A percentile compares a stretch with the other conserved stretches of the same genome.
These are phyloP conservation scores for Melanotaenia duboulayi DNA, from an alignment of 2,113 vertebrate species.

Conservation along the genomic window DNA sequence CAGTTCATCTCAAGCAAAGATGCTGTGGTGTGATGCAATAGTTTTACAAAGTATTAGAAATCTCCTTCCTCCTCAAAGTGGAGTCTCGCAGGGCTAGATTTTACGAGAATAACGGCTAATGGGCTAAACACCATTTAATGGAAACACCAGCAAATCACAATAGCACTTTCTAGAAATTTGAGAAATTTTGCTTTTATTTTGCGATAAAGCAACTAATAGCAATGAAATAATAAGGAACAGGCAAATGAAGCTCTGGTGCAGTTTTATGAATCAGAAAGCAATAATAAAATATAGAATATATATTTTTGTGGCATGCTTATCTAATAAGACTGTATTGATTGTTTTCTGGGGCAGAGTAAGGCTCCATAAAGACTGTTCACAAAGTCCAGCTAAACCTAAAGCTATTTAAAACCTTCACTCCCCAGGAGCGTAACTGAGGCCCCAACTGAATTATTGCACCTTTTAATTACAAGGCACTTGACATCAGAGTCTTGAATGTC, in stretches of 20 bases:
- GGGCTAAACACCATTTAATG: no score
- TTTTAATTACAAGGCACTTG: constrained; percentile 90
- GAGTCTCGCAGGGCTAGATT: no score
- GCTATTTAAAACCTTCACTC: constrained; percentile 76
- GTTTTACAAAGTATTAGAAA: no score
- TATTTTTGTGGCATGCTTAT: constrained; percentile 12
- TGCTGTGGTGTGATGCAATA: no score
- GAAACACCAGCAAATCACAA: no score
- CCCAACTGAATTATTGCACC: constrained; percentile 90
- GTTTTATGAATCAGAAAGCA: not conserved
- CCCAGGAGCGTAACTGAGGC: constrained; percentile 84
- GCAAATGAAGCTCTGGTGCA: not conserved
- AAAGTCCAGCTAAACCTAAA: constrained; percentile 42
- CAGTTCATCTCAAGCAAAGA: no score
- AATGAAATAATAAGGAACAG: no score
- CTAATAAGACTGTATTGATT: constrained; percentile 43
- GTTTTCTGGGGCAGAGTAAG: constrained; percentile 20
- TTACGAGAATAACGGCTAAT: no score
- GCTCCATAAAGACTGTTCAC: constrained; percentile 42
- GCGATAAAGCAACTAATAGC: no score
- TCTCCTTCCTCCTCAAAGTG: no score
- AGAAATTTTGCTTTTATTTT: no score
- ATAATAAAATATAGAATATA: constrained; percentile 33
- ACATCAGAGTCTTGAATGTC: constrained; percentile 89
- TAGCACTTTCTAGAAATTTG: no score